Evolutionary conservation across 1,140 invertebrate species (phyloP), one percentile per base, ranked within the genome.

Genomic region (Papilio xuthus): DNA sequence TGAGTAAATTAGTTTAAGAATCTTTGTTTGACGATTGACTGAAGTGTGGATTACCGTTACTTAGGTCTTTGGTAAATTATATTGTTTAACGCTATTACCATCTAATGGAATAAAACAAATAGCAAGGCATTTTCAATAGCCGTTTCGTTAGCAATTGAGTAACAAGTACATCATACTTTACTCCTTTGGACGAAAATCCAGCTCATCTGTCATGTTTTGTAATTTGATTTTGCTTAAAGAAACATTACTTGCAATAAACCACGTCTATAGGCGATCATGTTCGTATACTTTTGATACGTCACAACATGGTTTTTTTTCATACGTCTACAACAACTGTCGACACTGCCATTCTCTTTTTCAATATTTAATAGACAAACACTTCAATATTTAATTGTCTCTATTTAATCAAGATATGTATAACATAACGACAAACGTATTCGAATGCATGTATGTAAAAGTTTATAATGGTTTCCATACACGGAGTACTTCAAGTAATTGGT

Each of bases 1-100:
- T 67, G 26, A 67, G 60, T 67, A 67, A 67, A 67, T 67, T 67
- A 67, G 23, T 67, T 67, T 67, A 67, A 67, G 60, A 67, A 67
- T 67, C 60, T 67, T 32, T 63, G 12, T 63, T 63, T 60, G 12
- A 60, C 56, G 26, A 60, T 60, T 60, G 56, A 60, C 56, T 60
- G 9, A 60, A 26, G 20, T 12, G 23, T 60, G 7, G 20, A 26
- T 26, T 63, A 63, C 23, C 60, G 12, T 63, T 63, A 12, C 60
- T 15, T 15, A 63, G 60, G 26, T 12, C 12, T 63, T 15, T 32
- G 60, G 23, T 15, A 28, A 28, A 32, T 60, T 26, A 26, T 10
- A 26, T 3, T 4, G 12, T 26, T 26, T 60, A 12, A 23, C 20
- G 50, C 20, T 56, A 56, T 8, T 56, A 20, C n/a, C 9, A 32